These are phyloP conservation scores for Sarcophilus harrisii DNA, from an alignment of 2,797 vertebrate genomes.

Conservation along the genomic window DNA sequence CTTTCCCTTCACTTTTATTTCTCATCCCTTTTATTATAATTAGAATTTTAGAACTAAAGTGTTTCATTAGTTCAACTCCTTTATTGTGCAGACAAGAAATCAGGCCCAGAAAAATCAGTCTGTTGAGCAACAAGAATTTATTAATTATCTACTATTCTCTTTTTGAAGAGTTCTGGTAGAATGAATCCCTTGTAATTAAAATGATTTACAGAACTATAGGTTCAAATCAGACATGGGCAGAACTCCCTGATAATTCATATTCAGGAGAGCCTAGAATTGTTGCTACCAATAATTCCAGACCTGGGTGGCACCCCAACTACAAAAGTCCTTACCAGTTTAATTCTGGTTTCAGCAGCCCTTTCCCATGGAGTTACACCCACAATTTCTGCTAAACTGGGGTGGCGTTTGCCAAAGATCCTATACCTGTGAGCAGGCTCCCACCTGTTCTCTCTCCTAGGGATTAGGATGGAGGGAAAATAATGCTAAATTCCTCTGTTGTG, in stretches of 20 bases:
- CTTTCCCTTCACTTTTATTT: not conserved
- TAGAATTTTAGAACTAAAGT: not conserved
- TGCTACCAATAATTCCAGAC: not conserved
- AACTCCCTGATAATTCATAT: not conserved
- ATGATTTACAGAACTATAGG: not conserved
- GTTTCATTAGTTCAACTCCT: not conserved
- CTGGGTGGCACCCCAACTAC: not conserved
- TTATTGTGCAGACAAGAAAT: constrained; percentile 4
- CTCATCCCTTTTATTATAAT: constrained; percentile 3
- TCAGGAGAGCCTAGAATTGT: not conserved
- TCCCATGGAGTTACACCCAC: not conserved
- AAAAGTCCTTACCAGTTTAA: not conserved
- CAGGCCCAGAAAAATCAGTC: not conserved
- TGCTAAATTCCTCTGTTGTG: not conserved
- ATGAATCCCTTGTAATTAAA: not conserved
- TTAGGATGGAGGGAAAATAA: not conserved
- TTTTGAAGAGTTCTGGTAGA: not conserved
- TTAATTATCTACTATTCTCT: not conserved
- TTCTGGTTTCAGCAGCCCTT: not conserved
- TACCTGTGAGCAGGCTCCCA: not conserved
- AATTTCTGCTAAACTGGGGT: not conserved
- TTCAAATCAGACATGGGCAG: not conserved
- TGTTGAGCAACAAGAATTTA: not conserved
- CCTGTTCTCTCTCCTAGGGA: not conserved
- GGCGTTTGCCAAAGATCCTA: not conserved